These are phyloP conservation scores for Tridacna gigas DNA, from an alignment of 2,888 invertebrate genomes.

Conservation along the genomic window DNA sequence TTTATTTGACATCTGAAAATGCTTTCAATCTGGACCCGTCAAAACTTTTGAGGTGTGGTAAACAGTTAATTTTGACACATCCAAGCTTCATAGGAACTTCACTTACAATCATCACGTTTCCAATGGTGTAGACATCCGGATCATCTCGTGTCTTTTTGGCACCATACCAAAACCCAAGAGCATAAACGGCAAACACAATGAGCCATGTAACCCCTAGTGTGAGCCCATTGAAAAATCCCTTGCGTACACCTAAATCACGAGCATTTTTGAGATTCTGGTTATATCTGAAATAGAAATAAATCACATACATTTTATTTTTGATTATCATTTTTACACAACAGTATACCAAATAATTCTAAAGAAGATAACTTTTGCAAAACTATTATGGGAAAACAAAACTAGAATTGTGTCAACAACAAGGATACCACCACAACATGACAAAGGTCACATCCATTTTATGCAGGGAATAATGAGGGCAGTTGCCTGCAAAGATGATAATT, in stretches of 20 bases:
- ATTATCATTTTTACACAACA: too few species aligned
- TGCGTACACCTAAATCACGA: slow-evolving; percentile 83
- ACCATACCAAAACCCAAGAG: slow-evolving; percentile 85
- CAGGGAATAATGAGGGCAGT: too few species aligned
- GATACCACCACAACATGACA: too few species aligned
- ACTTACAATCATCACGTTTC: slow-evolving; percentile 81
- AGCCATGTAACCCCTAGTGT: slow-evolving; percentile 83
- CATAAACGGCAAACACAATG: slow-evolving; percentile 84
- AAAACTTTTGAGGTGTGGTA: too few species aligned
- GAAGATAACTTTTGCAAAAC: too few species aligned
- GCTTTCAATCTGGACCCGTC: too few species aligned
- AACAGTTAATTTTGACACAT: not conserved
- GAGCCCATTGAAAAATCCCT: slow-evolving; percentile 83
- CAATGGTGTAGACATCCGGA: slow-evolving; percentile 70
- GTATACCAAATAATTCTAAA: too few species aligned
- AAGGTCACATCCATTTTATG: too few species aligned
- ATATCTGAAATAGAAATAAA: slow-evolving; percentile 88
- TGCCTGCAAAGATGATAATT: too few species aligned
- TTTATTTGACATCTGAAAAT: not conserved
- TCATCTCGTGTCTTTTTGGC: slow-evolving; percentile 78
- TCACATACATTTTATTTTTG: not conserved
- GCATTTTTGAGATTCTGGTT: slow-evolving; percentile 80
- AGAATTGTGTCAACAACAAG: too few species aligned
- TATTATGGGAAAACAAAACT: too few species aligned
- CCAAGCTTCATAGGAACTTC: not conserved